Evolutionary conservation across 1,140 invertebrate species (phyloP).

Genomic region (Tetragonula clypearis): DNA sequence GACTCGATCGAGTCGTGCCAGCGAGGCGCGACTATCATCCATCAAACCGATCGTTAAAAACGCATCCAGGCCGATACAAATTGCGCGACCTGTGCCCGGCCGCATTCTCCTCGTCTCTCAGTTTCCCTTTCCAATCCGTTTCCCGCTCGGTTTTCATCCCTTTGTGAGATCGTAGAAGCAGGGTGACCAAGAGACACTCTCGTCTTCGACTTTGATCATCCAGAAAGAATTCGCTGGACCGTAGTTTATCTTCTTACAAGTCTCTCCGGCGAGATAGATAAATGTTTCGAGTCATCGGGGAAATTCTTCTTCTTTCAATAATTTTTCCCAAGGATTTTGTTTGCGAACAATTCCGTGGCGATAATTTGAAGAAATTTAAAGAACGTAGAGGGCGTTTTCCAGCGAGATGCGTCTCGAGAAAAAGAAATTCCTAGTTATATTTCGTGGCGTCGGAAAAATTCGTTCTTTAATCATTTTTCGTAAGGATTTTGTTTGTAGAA

Average conservation of each 20-base stretch:
- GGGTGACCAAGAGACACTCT: neutral
- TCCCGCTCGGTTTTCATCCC: conserved; percentile 17
- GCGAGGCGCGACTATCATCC: conserved; percentile 74
- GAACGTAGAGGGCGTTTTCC: too few species aligned
- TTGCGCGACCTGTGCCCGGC: conserved; percentile 67
- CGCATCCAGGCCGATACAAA: conserved; percentile 77
- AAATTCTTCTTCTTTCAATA: neutral
- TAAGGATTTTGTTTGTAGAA: neutral
- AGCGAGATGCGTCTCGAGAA: too few species aligned
- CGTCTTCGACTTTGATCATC: neutral
- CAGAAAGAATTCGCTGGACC: neutral
- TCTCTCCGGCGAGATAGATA: neutral
- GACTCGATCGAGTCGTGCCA: conserved; percentile 68
- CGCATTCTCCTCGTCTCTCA: conserved; percentile 4
- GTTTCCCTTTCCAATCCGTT: conserved; percentile 36
- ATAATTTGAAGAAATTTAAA: too few species aligned
- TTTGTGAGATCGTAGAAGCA: neutral
- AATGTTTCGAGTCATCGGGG: neutral
- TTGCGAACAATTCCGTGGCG: neutral
- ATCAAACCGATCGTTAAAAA: conserved; percentile 82
- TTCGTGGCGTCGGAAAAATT: neutral
- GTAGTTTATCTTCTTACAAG: neutral
- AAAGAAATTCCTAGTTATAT: neutral
- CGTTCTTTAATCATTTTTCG: neutral
- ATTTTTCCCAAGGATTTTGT: neutral